These are phyloP conservation scores for Triplophysa rosa DNA, from an alignment of 2,113 vertebrate species.

Conservation along the genomic window DNA sequence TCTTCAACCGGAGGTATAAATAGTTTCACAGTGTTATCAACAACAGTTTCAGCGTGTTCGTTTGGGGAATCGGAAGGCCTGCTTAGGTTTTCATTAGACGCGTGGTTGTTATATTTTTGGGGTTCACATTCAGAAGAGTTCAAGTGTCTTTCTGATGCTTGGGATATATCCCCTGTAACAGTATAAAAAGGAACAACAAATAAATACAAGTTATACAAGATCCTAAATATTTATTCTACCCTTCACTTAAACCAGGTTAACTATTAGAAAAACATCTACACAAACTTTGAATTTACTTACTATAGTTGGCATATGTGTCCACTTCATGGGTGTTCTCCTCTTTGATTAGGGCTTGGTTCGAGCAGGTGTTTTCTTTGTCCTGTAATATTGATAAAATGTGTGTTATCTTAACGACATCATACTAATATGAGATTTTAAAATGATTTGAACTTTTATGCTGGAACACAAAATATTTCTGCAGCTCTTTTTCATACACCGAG, in stretches of 20 bases:
- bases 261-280: background rate
- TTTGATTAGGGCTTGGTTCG: slow-evolving; percentile 54
- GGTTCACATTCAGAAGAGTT: background rate
- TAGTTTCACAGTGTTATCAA: slow-evolving; percentile 47
- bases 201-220: background rate
- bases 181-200: background rate
- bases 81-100: slow-evolving; percentile 24
- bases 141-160: background rate
- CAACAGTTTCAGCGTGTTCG: slow-evolving; percentile 45
- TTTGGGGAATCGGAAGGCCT: slow-evolving; percentile 28
- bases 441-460: too few species aligned
- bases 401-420: background rate
- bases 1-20: slow-evolving; percentile 34
- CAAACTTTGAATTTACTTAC: slow-evolving; percentile 15
- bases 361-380: slow-evolving; percentile 35
- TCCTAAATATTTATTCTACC: background rate
- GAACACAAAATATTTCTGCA: too few species aligned
- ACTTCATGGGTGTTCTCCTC: slow-evolving; percentile 50
- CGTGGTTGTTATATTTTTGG: background rate
- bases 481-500: too few species aligned
- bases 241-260: background rate
- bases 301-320: slow-evolving; percentile 22
- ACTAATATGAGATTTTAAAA: background rate
- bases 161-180: background rate
- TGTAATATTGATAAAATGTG: background rate